A percentile compares a stretch with the other conserved stretches of the same genome.
These are phyloP conservation scores for Daktulosphaira vitifoliae DNA, from an alignment of 1,140 invertebrate species.

Conservation along the genomic window DNA sequence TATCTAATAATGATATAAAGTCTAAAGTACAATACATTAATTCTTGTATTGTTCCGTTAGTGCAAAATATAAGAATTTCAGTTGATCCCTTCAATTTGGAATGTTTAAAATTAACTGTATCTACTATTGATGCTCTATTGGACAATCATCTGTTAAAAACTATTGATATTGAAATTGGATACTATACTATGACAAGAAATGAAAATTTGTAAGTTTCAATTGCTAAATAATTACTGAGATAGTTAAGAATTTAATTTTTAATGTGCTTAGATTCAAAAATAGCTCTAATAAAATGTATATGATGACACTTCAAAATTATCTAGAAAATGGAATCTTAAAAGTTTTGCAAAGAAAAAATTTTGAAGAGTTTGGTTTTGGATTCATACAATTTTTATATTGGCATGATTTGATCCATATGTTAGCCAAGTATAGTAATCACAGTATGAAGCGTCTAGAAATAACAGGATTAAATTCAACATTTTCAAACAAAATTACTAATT, in stretches of 20 bases:
- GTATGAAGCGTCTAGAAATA: constrained; percentile 12
- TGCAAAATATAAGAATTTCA: background rate
- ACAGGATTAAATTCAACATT: constrained; percentile 4
- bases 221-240: background rate
- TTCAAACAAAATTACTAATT: background rate
- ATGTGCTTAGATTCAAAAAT: background rate
- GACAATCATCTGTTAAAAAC: constrained; percentile 7
- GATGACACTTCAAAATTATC: constrained; percentile 6
- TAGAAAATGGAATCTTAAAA: constrained; percentile 2
- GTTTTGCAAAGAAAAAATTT: constrained; percentile 14
- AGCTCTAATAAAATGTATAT: background rate
- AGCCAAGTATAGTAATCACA: constrained; percentile 14
- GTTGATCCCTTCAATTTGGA: background rate
- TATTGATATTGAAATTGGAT: background rate
- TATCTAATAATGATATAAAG: background rate
- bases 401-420: constrained; percentile 20
- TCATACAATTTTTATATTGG: constrained; percentile 17
- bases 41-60: background rate
- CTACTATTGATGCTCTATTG: background rate
- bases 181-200: background rate
- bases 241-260: background rate
- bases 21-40: constrained; percentile 12
- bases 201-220: background rate
- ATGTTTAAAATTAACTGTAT: background rate
- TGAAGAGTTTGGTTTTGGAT: constrained; percentile 22